Percentiles rank a stretch among this genome's conserved stretches.
These are phyloP conservation scores for Flexamia atlantica DNA, from an alignment of 2,888 invertebrate genomes.

Conservation along the genomic window DNA sequence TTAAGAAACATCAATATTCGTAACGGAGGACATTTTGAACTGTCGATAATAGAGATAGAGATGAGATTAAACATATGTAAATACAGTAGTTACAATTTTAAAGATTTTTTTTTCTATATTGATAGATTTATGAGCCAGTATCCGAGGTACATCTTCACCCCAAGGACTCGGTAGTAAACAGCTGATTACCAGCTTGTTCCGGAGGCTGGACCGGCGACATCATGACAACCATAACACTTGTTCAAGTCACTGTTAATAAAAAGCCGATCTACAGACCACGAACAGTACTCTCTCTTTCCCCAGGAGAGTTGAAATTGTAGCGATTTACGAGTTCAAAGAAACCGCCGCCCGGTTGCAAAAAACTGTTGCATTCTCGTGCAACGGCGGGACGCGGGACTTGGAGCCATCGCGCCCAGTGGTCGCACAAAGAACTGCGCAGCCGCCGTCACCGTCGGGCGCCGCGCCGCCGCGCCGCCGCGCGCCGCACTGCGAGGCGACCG, in stretches of 20 bases:
- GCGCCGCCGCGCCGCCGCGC: background rate
- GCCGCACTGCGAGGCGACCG: too few species aligned
- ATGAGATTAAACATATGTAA: too few species aligned
- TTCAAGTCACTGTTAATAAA: background rate
- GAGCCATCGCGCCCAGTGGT: background rate
- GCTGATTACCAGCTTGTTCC: too few species aligned
- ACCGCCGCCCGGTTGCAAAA: conserved; percentile 49
- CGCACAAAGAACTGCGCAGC: background rate
- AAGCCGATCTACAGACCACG: background rate
- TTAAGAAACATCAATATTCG: too few species aligned
- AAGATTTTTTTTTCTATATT: too few species aligned
- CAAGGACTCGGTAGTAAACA: too few species aligned
- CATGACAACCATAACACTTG: background rate
- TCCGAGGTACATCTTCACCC: too few species aligned
- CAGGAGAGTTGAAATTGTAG: conserved; percentile 42
- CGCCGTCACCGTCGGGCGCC: background rate
- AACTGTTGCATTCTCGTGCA: conserved; percentile 30
- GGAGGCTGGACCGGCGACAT: too few species aligned
- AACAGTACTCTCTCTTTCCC: conserved; percentile 36
- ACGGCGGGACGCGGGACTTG: background rate
- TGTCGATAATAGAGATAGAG: too few species aligned
- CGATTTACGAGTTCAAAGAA: conserved; percentile 45
- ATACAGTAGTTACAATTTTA: too few species aligned
- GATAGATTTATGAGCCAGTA: too few species aligned
- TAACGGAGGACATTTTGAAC: too few species aligned